Base-by-base conservation (phyloP, 2,113 vertebrate species). In the Conger conger region DNA sequence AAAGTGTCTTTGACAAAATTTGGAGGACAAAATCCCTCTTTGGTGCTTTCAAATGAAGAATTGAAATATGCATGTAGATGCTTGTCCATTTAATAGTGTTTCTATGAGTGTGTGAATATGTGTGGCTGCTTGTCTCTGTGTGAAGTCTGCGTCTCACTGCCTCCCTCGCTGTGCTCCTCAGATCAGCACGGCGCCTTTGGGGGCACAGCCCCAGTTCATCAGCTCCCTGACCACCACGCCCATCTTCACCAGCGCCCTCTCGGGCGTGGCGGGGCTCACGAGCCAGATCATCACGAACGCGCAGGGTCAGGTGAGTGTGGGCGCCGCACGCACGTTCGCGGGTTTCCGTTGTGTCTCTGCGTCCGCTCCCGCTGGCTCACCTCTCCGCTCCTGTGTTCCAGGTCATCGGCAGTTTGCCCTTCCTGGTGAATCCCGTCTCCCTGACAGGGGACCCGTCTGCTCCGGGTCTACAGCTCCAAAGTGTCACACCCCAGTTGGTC, bases 211-310 rank as follows among this genome's bases (percentile, higher is more conserved):
- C 0, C 97, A 98, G 93, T 96, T 99, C 83, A 96, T 99, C 84
- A 96, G 97, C 84, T 97, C 97, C 53, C 94, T 99, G 85, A 94
- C 97, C 0, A 94, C 98, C 50, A 87, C 97, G 82, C 97, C 98
- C 0, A 96, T 99, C 89, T 93, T 99, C 89, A 93, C 96, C 87
- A 97, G 90, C 77, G 88, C 97, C 91, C 94, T 99, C 92, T 93
- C 97, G 92, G 95, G 95, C 88, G 91, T 98, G 87, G 95, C 96
- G 4, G 97, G 97, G 84, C 94, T 99, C 92, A 94, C 97, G 85
- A 96, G 96, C 82, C 98, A 97, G 92, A 96, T 99, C 90, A 96
- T 99, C 92, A 99, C 97, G 86, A 98, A 97, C 73, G 95, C 97
- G 82, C 98, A 99, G 92, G 98, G 98, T 87, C 98, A 99, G 96